Conservation (phyloP, 2,113 vertebrate genomes). For the Deroptyus accipitrinus region DNA sequence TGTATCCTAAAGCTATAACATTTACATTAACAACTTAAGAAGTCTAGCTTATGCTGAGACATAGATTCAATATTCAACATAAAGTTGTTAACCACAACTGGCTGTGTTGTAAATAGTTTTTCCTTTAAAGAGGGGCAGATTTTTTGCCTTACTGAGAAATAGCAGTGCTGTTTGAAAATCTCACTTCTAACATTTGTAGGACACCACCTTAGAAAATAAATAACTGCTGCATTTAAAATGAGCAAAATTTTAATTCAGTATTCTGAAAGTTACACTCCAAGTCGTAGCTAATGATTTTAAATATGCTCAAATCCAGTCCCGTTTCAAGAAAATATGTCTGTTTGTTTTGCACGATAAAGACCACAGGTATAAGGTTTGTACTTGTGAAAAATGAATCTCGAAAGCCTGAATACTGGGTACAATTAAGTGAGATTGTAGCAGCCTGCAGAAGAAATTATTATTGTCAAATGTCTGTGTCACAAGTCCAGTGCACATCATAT, state of each 20-base stretch:
- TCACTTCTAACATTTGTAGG: background rate
- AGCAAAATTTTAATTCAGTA: background rate
- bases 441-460: background rate
- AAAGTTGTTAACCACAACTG: background rate
- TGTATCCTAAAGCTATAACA: background rate
- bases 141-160: background rate
- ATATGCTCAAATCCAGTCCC: background rate
- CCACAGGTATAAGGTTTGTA: background rate
- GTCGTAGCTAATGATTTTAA: background rate
- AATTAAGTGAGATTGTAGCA: background rate
- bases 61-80: background rate
- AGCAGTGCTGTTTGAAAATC: background rate
- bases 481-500: background rate
- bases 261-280: background rate
- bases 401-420: background rate
- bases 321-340: background rate
- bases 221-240: background rate
- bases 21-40: background rate
- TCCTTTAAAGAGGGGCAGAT: background rate
- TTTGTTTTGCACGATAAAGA: background rate
- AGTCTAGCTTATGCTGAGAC: background rate
- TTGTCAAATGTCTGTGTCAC: background rate
- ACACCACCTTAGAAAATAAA: background rate
- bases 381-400: background rate
- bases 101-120: accelerated